Percentiles rank a stretch among this genome's conserved stretches.
Evolutionary conservation across 2,113 vertebrate genomes (phyloP).

Genomic region (Eptesicus fuscus): DNA sequence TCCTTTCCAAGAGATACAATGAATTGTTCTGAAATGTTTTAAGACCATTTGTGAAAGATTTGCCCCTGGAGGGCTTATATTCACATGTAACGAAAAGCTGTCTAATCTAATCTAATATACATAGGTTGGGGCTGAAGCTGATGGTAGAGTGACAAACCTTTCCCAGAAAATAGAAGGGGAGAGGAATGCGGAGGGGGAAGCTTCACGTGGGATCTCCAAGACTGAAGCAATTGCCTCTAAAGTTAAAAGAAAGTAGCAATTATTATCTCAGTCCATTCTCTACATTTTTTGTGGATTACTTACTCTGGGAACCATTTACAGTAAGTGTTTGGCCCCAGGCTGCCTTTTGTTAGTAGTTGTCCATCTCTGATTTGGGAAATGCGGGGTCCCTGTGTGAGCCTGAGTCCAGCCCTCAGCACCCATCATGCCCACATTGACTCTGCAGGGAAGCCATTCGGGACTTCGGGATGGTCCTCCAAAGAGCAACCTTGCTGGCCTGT

Average conservation of each 20-base stretch:
- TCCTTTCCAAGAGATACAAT: neutral
- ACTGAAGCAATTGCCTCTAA: neutral
- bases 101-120: neutral
- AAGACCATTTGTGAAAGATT: neutral
- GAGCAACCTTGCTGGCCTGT: neutral
- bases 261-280: neutral
- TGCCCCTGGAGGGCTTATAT: neutral
- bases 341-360: neutral
- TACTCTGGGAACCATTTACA: neutral
- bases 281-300: neutral
- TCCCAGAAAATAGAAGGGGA: neutral
- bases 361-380: neutral
- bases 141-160: neutral
- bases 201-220: neutral
- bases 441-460: neutral
- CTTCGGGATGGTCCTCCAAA: neutral
- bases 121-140: neutral
- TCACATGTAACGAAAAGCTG: neutral
- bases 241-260: conserved; percentile 29
- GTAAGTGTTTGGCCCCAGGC: neutral
- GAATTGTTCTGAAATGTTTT: neutral
- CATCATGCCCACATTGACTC: neutral
- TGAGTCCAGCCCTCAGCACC: rapidly evolving
- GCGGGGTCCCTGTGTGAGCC: neutral
- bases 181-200: neutral